phyloP scores from a whole-genome alignment of 2,797 vertebrate genomes.

The Urophycis tenuis region DNA sequence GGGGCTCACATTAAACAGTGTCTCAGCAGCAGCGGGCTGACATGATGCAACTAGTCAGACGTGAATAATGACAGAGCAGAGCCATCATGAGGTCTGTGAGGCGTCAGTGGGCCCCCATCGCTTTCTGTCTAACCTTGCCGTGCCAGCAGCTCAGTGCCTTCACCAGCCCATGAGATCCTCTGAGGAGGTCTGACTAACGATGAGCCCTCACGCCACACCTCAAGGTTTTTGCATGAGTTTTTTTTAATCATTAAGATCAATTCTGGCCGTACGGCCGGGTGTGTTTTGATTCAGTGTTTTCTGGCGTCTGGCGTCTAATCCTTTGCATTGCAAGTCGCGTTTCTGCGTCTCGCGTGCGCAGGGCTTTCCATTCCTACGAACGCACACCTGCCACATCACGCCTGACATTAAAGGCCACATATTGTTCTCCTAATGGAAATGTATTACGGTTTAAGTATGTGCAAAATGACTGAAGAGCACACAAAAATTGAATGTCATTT shows the following conservation, averaged over 20 bases:
- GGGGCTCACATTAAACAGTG: constrained; percentile 85
- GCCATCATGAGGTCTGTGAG: constrained; percentile 99
- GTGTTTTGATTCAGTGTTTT: not conserved
- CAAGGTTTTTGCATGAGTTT: constrained; percentile 76
- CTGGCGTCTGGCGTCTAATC: not conserved
- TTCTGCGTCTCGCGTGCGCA: not conserved
- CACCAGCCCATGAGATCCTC: constrained; percentile 85
- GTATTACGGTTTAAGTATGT: constrained; percentile 68
- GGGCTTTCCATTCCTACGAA: constrained; percentile 29
- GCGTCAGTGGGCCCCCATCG: constrained; percentile 93
- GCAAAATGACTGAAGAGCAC: constrained; percentile 70
- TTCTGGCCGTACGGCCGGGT: constrained; percentile 41
- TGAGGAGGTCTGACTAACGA: constrained; percentile 91
- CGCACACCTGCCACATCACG: constrained; percentile 49
- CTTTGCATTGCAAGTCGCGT: constrained; percentile 26
- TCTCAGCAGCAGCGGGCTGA: constrained; percentile 94
- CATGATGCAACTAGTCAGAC: constrained; percentile 98
- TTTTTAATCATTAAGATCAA: constrained; percentile 70
- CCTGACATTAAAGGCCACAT: constrained; percentile 66
- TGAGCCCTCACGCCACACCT: constrained; percentile 78
- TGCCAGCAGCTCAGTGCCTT: constrained; percentile 83
- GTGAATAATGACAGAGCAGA: constrained; percentile 99
- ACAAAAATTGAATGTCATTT: constrained; percentile 68
- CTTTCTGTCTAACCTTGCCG: constrained; percentile 97
- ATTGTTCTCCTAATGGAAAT: constrained; percentile 69